phyloP scores from a whole-genome alignment of 2,113 vertebrate species.

The Formicarius rufipectus region DNA sequence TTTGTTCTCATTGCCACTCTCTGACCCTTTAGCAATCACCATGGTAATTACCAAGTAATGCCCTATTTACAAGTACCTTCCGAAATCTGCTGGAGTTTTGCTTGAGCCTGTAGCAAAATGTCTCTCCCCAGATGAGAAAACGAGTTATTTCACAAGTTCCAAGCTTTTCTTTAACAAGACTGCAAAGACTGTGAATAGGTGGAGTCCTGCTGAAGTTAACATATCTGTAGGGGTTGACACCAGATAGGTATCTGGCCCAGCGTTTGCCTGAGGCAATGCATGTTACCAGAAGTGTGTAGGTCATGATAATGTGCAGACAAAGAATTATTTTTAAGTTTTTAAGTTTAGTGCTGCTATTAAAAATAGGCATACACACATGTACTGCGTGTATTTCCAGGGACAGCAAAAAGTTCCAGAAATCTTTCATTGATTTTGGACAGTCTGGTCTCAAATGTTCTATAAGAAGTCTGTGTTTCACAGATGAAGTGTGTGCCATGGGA shows the following conservation, averaged over 20 bases:
- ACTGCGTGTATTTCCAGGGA: background rate
- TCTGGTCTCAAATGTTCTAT: background rate
- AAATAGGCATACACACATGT: background rate
- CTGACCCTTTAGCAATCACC: constrained; percentile 13
- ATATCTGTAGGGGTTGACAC: background rate
- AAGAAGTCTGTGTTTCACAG: rapidly evolving
- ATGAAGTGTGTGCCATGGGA: background rate
- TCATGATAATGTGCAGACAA: background rate
- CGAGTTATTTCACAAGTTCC: background rate
- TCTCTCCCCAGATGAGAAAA: background rate
- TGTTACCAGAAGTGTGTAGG: background rate
- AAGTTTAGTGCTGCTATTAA: background rate
- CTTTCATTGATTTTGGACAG: background rate
- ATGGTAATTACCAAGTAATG: constrained; percentile 18
- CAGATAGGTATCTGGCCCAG: background rate
- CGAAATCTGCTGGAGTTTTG: constrained; percentile 2
- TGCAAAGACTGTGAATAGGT: background rate
- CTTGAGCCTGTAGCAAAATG: background rate
- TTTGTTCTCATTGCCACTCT: background rate
- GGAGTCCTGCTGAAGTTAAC: background rate
- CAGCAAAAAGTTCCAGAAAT: background rate
- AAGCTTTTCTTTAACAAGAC: background rate
- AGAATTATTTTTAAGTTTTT: background rate
- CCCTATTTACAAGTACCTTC: constrained; percentile 10
- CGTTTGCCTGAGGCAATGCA: background rate